phyloP scores from a whole-genome alignment of 2,113 vertebrate species.

The Channa maculata region DNA sequence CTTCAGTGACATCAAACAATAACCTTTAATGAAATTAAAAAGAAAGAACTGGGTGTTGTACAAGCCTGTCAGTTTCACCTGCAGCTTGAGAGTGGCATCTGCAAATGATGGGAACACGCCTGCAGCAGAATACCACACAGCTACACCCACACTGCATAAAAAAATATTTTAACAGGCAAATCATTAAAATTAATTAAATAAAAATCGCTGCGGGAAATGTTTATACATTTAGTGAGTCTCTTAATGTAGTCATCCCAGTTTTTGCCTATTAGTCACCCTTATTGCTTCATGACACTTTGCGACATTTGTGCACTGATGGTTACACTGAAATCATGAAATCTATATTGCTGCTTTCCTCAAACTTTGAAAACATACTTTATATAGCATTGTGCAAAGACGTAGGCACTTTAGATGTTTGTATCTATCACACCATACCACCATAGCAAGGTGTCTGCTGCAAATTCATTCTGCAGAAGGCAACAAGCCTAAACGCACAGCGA shows the following conservation, averaged over 20 bases:
- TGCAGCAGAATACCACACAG: conserved; percentile 23
- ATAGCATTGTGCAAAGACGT: too few species aligned
- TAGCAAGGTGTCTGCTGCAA: too few species aligned
- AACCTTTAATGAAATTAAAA: background rate
- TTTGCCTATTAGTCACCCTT: background rate
- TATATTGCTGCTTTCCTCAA: background rate
- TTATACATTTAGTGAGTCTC: background rate
- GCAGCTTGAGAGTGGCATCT: conserved; percentile 1
- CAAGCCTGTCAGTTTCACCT: conserved; percentile 17
- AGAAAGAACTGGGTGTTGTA: background rate
- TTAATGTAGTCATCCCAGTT: background rate
- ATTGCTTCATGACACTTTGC: background rate
- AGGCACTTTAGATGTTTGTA: too few species aligned
- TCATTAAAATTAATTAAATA: background rate
- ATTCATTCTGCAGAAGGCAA: too few species aligned
- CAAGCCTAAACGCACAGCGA: too few species aligned
- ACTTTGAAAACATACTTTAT: too few species aligned
- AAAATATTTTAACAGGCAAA: background rate
- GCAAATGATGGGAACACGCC: conserved; percentile 26
- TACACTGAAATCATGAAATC: background rate
- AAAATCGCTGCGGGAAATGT: background rate
- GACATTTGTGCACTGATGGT: background rate
- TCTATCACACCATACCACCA: too few species aligned
- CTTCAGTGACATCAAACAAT: background rate
- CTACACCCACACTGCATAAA: background rate